phyloP scores from a whole-genome alignment of 2,113 vertebrate species.

The Rhodinocichla rosea region DNA sequence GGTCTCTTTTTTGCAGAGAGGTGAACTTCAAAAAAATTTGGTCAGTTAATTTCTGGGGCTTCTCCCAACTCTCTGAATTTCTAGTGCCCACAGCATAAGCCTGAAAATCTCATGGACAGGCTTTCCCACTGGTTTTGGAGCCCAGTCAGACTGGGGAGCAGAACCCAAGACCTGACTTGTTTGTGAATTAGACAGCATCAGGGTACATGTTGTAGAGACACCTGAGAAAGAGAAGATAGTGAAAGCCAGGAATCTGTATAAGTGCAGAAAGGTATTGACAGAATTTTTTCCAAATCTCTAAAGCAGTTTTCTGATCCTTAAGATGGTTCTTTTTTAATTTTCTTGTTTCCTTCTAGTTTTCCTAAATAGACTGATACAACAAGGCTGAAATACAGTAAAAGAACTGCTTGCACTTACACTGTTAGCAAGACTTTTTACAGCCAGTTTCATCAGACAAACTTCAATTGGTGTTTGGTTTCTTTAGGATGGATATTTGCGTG shows the following conservation, averaged over 20 bases:
- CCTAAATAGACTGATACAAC: not conserved
- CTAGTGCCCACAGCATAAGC: rapidly evolving
- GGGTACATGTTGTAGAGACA: not conserved
- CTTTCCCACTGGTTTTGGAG: not conserved
- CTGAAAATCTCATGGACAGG: not conserved
- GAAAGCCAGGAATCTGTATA: not conserved
- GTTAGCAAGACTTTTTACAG: not conserved
- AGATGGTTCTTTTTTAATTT: not conserved
- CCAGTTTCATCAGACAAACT: not conserved
- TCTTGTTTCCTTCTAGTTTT: not conserved
- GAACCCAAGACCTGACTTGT: not conserved
- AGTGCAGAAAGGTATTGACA: not conserved
- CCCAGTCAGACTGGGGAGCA: not conserved
- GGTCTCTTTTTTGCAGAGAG: not conserved
- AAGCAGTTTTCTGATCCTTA: not conserved
- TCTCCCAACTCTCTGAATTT: not conserved
- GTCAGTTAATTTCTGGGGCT: not conserved
- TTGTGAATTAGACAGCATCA: not conserved
- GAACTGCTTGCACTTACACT: not conserved
- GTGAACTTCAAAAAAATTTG: not conserved
- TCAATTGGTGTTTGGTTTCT: not conserved
- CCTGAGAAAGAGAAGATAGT: not conserved
- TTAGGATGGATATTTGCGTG: not conserved
- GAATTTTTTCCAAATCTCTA: not conserved
- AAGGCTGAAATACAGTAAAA: not conserved